Evolutionary conservation across 2,888 invertebrate species (phyloP), one percentile per base, ranked within the genome.

Genomic region (Leptinotarsa juncta): DNA sequence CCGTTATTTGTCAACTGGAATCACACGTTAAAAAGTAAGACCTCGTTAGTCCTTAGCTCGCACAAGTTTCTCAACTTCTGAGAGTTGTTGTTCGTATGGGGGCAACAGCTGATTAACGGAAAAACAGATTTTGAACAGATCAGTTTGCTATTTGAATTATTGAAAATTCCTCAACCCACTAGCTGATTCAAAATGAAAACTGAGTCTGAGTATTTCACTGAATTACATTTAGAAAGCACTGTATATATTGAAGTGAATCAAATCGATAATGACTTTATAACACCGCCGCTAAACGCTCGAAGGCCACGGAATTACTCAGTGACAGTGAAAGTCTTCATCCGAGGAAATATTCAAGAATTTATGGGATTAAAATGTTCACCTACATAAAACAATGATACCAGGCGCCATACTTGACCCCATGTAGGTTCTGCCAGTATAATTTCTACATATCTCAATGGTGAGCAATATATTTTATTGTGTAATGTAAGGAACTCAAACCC

Each of bases 341-440:
- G 32, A 26, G 14, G 10, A 62, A 16, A 62, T 32, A 32, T 16
- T 42, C 42, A 42, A 42, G 62, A 62, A 62, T 14, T 42, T 62
- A 62, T 42, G 26, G 14, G 62, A 62, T 62, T 62, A n/a, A 62
- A 32, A 62, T 62, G 62, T 62, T 32, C 26, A 32, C 62, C 62
- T 42, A 62, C 62, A 16, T 62, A 18, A 62, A 62, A 62, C 62
- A 62, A 32, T 62, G 62, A 62, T 62, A 62, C 62, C 16, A 62
- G 62, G 62, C 62, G 62, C 62, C 62, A 62, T 62, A 16, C n/a
- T 32, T 32, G 62, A 62, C 62, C 62, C 32, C 62, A 62, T n/a
- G 62, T 62, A 15, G 62, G 42, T 42, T 62, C 20, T 15, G 12
- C 62, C 62, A 32, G 32, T 62, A n/a, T 32, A 62, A 62, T 62